These are phyloP conservation scores for Leucopternis melanops DNA, from an alignment of 2,113 vertebrate species.

Conservation along the genomic window DNA sequence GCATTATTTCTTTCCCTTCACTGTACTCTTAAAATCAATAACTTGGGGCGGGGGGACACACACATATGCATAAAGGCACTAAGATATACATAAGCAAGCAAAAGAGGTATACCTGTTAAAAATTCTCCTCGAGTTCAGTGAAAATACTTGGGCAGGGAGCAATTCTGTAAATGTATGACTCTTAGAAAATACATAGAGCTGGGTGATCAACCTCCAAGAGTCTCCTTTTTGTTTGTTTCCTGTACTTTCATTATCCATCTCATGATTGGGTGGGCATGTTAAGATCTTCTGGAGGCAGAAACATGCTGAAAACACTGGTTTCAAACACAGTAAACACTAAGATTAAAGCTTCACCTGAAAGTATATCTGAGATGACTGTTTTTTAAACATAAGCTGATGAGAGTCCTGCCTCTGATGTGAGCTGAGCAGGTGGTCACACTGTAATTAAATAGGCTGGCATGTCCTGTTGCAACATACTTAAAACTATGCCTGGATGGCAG, in stretches of 20 bases:
- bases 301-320: not conserved
- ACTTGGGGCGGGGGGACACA: not conserved
- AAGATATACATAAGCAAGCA: too few species aligned
- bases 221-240: not conserved
- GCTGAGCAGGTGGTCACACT: not conserved
- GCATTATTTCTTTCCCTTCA: not conserved
- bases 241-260: not conserved
- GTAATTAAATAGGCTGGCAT: not conserved
- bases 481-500: not conserved
- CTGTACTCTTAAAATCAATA: not conserved
- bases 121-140: too few species aligned
- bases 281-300: not conserved
- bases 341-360: not conserved
- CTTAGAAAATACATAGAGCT: not conserved
- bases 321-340: not conserved
- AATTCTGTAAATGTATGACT: not conserved
- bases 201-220: not conserved
- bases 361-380: not conserved
- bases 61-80: too few species aligned
- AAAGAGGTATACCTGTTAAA: too few species aligned
- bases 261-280: too few species aligned
- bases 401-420: not conserved
- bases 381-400: not conserved
- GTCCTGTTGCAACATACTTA: not conserved
- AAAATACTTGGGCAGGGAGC: too few species aligned